These are phyloP conservation scores for Pica pica DNA, from an alignment of 2,113 vertebrate genomes.

Conservation along the genomic window DNA sequence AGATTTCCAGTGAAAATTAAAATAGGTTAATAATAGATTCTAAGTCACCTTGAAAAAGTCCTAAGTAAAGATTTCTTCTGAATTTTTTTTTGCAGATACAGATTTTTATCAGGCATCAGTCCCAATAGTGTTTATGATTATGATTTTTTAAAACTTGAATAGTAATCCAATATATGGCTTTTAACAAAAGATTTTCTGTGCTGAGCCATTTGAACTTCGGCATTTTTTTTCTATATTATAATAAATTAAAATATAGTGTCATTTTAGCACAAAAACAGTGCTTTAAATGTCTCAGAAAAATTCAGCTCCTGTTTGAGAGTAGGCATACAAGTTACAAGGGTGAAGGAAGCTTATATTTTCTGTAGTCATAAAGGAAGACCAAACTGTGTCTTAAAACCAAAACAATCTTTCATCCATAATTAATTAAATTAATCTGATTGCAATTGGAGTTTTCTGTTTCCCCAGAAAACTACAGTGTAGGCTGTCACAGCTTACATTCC, in stretches of 20 bases:
- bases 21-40: background rate
- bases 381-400: background rate
- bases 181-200: background rate
- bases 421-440: slow-evolving; percentile 2
- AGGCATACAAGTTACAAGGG: background rate
- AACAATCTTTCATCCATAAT: background rate
- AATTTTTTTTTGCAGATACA: background rate
- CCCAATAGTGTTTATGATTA: background rate
- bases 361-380: background rate
- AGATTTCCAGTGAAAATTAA: background rate
- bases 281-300: background rate
- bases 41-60: background rate
- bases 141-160: background rate
- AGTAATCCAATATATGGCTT: background rate
- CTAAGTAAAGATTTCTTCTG: background rate
- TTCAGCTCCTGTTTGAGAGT: background rate
- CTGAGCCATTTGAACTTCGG: background rate
- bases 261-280: background rate
- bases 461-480: background rate
- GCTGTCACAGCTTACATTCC: background rate
- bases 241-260: background rate
- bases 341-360: background rate
- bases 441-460: background rate
- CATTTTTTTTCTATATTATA: background rate
- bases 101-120: background rate